Base-by-base conservation (phyloP, 2,797 vertebrate genomes). In the Euphonia xanthogaster region DNA sequence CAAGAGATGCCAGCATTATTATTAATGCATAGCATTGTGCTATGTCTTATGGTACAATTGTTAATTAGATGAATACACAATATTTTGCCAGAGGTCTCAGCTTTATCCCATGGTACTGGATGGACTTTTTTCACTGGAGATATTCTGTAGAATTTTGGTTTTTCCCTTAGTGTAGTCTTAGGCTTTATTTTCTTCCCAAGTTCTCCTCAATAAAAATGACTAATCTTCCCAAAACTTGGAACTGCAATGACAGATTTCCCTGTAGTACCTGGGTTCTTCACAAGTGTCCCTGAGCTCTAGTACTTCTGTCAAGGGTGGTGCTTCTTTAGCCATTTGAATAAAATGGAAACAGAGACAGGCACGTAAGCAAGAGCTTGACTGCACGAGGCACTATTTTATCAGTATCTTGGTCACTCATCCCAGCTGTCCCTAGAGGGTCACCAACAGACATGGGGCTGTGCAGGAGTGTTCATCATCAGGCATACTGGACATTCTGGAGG, bases 1-100 rank as follows among this genome's bases (percentile, higher is more conserved):
- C 28, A 90, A 86, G 75, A 90, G 66, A 84, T 75, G 60, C 51
- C 80, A 84, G 73, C 94, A 86, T 86, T 86, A 94, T n/a, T n/a
- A n/a, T n/a, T n/a, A n/a, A n/a, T n/a, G n/a, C n/a, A n/a, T n/a
- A n/a, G n/a, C n/a, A n/a, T n/a, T 84, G 33, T 88, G 62, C 58
- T 78, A 18, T 20, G 28, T 71, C 22, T 86, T 89, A 68, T 75
- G 42, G 70, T 72, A 83, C 23, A 47, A 25, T 62, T 68, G 22
- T 24, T 86, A 68, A 76, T 92, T 81, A 84, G 58, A 81, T 62
- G 76, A 88, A 68, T 31, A 50, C 42, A 35, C 31, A 48, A 9
- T 31, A n/a, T 81, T 95, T 86, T 90, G 23, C 47, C 15, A 81
- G 73, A 88, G 44, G 62, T 84, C 33, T 75, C 55, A 61, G 79